Evolutionary conservation across 1,140 invertebrate genomes (phyloP).

Genomic region (Gonatopus flavifemur): DNA sequence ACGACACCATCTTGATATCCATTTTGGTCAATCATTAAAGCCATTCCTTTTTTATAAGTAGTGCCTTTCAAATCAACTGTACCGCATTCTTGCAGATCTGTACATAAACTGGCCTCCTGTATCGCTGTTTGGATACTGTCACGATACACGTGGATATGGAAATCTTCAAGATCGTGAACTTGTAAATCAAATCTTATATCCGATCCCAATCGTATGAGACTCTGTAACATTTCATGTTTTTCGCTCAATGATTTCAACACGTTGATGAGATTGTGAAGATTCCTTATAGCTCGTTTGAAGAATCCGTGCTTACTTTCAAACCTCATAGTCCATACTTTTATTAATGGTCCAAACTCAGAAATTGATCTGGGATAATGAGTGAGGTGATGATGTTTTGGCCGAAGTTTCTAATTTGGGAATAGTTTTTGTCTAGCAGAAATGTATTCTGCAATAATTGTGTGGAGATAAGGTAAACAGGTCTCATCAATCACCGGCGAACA

Average conservation of each 20-base stretch:
- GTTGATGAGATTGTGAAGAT: neutral
- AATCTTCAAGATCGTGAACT: too few species aligned
- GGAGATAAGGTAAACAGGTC: conserved; percentile 16
- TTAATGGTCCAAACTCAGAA: neutral
- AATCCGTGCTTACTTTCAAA: conserved; percentile 1
- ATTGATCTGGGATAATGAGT: neutral
- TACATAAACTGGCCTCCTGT: too few species aligned
- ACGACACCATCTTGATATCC: too few species aligned
- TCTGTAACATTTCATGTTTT: neutral
- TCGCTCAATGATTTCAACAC: neutral
- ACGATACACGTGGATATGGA: too few species aligned
- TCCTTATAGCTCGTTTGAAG: neutral
- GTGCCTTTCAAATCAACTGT: too few species aligned
- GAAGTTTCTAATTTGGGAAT: neutral
- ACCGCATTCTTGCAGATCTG: too few species aligned
- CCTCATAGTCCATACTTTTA: neutral
- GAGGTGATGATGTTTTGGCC: conserved; percentile 19
- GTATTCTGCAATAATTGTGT: conserved; percentile 15
- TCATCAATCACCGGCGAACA: conserved; percentile 17
- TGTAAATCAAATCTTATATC: neutral
- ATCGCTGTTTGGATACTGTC: too few species aligned
- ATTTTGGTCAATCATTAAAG: too few species aligned
- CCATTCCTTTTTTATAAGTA: too few species aligned
- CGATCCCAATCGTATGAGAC: neutral
- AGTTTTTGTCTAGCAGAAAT: neutral